Base-by-base conservation (phyloP, 2,797 vertebrate genomes). In the Iguana delicatissima region DNA sequence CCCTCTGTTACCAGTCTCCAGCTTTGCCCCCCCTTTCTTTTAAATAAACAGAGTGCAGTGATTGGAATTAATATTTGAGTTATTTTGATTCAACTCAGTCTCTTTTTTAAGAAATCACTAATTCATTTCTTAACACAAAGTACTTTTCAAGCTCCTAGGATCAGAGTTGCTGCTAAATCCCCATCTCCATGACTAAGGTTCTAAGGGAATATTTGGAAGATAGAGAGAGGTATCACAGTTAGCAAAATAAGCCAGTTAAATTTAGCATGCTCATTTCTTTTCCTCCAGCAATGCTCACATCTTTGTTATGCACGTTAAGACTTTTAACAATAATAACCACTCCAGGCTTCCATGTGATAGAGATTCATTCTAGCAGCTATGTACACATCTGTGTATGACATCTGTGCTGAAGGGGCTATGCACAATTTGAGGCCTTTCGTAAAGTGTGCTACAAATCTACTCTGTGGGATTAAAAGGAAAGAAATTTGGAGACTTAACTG, bases 371-470 rank as follows among this genome's bases (percentile, higher is more conserved):
- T 14, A 83, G 69, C 26, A 93, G 0, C 32, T 85, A 87, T 79
- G 55, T 84, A 73, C 59, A 85, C 77, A 92, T 90, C 82, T 94
- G 72, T 94, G 93, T 91, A 87, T 50, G 93, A 89, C 84, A 95
- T 55, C 80, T 83, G 38, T 85, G 94, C 90, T 80, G 85, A 85
- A 82, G 46, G 92, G 84, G 88, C 92, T 93, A 91, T 88, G 79
- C 87, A 79, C 62, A 92, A 72, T 82, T 83, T 84, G 82, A 89
- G 88, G 52, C 55, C 92, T 93, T 88, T 90, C 90, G 85, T 86
- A 95, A 84, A 38, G 24, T 69, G 91, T 93, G 93, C 91, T 92
- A 88, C 89, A 96, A 96, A 89, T 89, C 55, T 83, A 10, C 5
- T 91, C 50, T 85, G 3, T 62, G 79, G 89, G 94, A 93, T 91